Evolutionary conservation across 2,113 vertebrate species (phyloP), one percentile per base, ranked within the genome.

Genomic region (Sialia sialis): DNA sequence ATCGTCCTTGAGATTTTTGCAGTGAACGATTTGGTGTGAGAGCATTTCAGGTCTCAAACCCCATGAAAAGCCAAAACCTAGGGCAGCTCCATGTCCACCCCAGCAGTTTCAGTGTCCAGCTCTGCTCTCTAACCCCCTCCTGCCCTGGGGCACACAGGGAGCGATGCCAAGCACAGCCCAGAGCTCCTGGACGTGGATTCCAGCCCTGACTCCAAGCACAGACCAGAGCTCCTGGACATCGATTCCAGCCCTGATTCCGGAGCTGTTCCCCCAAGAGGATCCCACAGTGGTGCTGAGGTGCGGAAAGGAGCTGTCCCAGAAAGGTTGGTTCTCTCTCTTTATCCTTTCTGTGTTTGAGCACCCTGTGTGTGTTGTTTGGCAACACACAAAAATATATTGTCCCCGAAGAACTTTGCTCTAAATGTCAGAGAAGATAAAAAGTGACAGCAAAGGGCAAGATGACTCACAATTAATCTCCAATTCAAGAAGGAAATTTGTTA

Each of bases 121-220:
- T 39, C 34, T 43, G 36, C 67, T 81, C 58, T 9, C 39, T 84
- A 20, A 87, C 32, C 3, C 16, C 4, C 30, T 85, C 64, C 48
- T 48, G 20, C 25, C 44, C 51, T 2, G 17, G 49, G 6, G 5
- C 4, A 4, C 1, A 0, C 6, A 79, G 87, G 20, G 17, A 14
- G 9, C 0, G 5, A 18, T 1, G 51, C 15, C 5, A 2, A 3
- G 32, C 22, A 2, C 43, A 32, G 5, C 69, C 77, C 36, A 0
- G 69, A 90, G 22, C 44, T 82, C 21, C 49, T 84, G 82, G 72
- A 70, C 7, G 63, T 56, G 1, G 63, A 23, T 34, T 36, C 90
- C 51, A 68, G 30, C 82, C 44, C 0, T 0, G 39, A 17, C 2
- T 0, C 4, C 0, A 2, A 3, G 32, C 22, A 2, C 43, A 32